These are phyloP conservation scores for Gastrophryne carolinensis DNA, from an alignment of 2,797 vertebrate genomes.

Conservation along the genomic window DNA sequence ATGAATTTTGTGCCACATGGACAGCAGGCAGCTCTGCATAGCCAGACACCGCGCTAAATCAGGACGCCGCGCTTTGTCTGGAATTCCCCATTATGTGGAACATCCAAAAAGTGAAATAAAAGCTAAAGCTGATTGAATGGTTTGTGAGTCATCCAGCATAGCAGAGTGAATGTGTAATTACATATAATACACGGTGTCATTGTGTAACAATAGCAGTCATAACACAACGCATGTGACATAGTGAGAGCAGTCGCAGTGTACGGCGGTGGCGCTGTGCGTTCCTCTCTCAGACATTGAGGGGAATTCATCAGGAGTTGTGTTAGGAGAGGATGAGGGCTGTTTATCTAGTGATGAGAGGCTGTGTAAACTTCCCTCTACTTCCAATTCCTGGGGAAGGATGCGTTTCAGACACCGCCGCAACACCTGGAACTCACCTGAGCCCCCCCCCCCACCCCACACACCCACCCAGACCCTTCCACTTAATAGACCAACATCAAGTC, in stretches of 20 bases:
- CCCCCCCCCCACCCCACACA: no score
- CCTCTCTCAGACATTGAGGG: background rate
- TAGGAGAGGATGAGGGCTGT: constrained; percentile 41
- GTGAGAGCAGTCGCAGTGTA: background rate
- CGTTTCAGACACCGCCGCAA: constrained; percentile 26
- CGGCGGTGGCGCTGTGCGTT: background rate
- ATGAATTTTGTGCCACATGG: no score
- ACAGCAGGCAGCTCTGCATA: no score
- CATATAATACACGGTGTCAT: background rate
- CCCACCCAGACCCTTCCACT: no score
- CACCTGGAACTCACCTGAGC: constrained; percentile 43
- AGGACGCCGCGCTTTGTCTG: no score
- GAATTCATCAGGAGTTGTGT: constrained; percentile 29
- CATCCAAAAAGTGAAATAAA: no score
- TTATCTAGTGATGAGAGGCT: constrained; percentile 36
- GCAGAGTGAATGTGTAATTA: background rate
- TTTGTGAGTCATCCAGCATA: background rate
- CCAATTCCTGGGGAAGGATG: background rate
- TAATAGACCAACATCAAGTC: constrained; percentile 7
- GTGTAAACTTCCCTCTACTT: constrained; percentile 2
- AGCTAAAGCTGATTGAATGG: background rate
- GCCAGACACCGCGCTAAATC: no score
- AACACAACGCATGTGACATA: background rate
- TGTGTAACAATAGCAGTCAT: background rate
- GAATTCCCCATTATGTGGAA: no score